Evolutionary conservation across 2,888 invertebrate species (phyloP).

Genomic region (Coenonympha glycerion): DNA sequence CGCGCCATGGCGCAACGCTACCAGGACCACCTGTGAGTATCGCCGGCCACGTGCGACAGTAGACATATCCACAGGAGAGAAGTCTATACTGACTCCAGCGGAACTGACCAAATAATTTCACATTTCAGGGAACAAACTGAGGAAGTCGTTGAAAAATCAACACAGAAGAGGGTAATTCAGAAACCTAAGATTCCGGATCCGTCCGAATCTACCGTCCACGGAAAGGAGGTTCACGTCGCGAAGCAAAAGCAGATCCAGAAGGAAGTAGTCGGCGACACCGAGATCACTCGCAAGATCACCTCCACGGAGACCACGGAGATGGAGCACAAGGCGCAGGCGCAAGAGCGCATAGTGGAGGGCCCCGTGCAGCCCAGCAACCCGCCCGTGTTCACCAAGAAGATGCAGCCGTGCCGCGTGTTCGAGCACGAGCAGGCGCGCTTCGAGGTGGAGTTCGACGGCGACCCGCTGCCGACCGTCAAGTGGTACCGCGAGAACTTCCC

Average conservation of each 20-base stretch:
- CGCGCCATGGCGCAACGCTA: conserved; percentile 94
- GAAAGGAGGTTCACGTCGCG: conserved; percentile 89
- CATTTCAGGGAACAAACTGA: conserved; percentile 78
- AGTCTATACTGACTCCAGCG: too few relatives aligned
- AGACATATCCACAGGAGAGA: too few relatives aligned
- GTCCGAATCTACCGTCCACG: conserved; percentile 89
- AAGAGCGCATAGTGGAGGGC: conserved; percentile 90
- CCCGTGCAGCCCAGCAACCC: conserved; percentile 87
- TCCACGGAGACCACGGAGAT: conserved; percentile 94
- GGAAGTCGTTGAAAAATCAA: conserved; percentile 65
- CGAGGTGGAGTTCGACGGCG: conserved; percentile 95
- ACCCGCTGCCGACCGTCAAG: conserved; percentile 91
- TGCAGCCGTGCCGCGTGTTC: conserved; percentile 93
- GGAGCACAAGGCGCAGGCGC: conserved; percentile 91
- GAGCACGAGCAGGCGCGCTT: conserved; percentile 93
- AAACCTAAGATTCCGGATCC: conserved; percentile 81
- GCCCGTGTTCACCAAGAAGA: conserved; percentile 96
- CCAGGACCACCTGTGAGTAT: conserved; percentile 87
- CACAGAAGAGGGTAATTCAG: conserved; percentile 58
- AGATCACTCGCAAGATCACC: conserved; percentile 93
- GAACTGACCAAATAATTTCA: background rate
- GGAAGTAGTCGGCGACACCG: conserved; percentile 88
- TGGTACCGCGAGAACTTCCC: conserved; percentile 98
- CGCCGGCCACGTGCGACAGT: background rate
- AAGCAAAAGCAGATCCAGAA: conserved; percentile 93